These are phyloP conservation scores for Cossypha niveicapilla DNA, from an alignment of 2,797 vertebrate genomes.

Conservation along the genomic window DNA sequence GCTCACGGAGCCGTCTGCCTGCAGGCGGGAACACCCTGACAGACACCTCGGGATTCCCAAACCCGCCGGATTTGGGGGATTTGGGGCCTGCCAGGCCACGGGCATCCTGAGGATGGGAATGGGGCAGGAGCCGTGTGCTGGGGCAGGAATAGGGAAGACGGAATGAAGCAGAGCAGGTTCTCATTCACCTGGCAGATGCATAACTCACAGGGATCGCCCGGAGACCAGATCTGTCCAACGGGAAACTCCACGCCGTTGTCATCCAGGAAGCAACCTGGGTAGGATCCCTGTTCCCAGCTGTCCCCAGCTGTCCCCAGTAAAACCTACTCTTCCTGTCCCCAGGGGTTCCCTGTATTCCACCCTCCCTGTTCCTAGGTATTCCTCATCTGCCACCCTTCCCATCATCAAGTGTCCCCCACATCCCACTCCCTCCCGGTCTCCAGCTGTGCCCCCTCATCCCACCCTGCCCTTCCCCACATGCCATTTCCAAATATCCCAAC, in stretches of 20 bases:
- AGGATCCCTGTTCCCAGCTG: neutral
- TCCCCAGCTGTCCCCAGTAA: neutral
- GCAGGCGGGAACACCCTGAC: constrained; percentile 51
- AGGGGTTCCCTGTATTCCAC: neutral
- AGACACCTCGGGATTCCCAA: constrained; percentile 10
- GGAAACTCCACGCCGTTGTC: constrained; percentile 81
- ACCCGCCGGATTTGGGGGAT: neutral
- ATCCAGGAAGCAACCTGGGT: constrained; percentile 77
- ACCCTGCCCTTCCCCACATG: neutral
- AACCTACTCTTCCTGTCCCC: neutral
- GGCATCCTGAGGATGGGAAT: neutral
- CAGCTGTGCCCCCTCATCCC: neutral
- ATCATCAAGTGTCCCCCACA: neutral
- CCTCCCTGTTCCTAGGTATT: neutral
- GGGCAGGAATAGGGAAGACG: neutral
- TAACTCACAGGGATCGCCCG: constrained; percentile 83
- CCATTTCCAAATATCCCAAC: neutral
- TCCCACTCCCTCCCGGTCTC: neutral
- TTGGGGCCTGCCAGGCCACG: neutral
- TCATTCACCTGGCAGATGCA: constrained; percentile 85
- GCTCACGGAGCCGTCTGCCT: constrained; percentile 78
- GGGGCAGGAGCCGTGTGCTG: neutral
- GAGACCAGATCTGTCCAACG: constrained; percentile 83
- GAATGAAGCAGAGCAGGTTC: constrained; percentile 71
- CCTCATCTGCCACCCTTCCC: neutral